phyloP scores from a whole-genome alignment of 64 coral and sea anemone species.

The Pocillopora verrucosa region DNA sequence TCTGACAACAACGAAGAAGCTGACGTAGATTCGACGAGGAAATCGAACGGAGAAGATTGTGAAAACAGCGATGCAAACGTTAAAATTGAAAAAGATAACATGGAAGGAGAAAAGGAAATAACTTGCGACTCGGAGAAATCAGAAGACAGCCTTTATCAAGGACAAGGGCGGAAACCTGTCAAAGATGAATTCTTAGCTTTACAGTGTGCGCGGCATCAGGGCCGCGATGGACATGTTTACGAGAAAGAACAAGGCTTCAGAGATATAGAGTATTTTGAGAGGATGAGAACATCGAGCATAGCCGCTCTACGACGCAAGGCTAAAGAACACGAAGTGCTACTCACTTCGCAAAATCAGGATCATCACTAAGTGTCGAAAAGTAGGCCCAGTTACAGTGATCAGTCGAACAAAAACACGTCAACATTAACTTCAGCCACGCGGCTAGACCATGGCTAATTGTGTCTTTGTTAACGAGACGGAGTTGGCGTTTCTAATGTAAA shows the following conservation, averaged over 20 bases:
- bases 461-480: background rate
- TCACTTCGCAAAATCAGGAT: conserved; percentile 8
- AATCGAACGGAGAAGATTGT: background rate
- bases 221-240: conserved; percentile 6
- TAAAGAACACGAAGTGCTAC: conserved; percentile 77
- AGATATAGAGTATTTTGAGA: conserved; percentile 70
- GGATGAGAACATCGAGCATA: conserved; percentile 74
- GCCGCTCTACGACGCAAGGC: conserved; percentile 85
- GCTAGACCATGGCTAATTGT: background rate
- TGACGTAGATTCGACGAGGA: background rate
- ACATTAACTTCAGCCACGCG: background rate
- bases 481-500: background rate
- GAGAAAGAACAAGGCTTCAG: conserved; percentile 41
- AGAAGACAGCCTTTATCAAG: background rate
- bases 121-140: background rate
- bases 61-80: background rate
- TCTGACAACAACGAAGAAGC: conserved; percentile 63
- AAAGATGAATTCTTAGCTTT: conserved; percentile 55
- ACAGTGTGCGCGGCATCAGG: conserved; percentile 17
- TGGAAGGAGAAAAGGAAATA: background rate
- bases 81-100: background rate
- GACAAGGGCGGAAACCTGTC: background rate
- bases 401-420: background rate
- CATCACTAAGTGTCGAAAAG: no score
- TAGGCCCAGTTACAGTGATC: background rate